Conservation (phyloP, 2,113 vertebrate genomes). For the Apeltes quadracus region DNA sequence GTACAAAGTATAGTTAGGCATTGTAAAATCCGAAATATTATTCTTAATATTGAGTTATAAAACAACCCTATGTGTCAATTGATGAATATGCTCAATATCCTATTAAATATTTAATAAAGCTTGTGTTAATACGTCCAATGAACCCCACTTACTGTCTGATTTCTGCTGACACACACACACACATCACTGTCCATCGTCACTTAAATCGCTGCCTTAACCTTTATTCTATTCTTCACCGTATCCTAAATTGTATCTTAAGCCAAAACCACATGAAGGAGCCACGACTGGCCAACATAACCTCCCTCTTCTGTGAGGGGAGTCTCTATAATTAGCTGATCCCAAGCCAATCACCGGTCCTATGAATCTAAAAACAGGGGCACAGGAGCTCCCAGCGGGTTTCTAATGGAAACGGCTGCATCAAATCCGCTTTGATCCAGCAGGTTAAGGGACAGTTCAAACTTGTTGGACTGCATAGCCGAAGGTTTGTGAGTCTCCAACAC, state of each 20-base stretch:
- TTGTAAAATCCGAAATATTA: constrained; percentile 11
- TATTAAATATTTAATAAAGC: constrained; percentile 7
- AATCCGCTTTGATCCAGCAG: constrained; percentile 17
- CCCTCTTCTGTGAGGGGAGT: constrained; percentile 2
- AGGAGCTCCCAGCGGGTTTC: constrained; percentile 34
- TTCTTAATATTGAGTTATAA: constrained; percentile 14
- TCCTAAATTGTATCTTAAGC: constrained; percentile 11
- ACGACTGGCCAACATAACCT: constrained; percentile 24
- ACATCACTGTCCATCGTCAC: neutral
- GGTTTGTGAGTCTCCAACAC: neutral
- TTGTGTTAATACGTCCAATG: constrained; percentile 45
- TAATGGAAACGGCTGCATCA: constrained; percentile 30
- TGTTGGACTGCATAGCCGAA: constrained; percentile 8
- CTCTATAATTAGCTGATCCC: constrained; percentile 35
- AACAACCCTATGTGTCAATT: constrained; percentile 8
- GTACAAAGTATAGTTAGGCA: constrained; percentile 17
- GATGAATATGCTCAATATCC: constrained; percentile 2
- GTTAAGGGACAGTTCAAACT: constrained; percentile 20
- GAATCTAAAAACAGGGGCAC: constrained; percentile 46
- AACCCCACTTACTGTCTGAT: constrained; percentile 24
- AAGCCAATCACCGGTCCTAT: constrained; percentile 45
- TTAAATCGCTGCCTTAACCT: constrained; percentile 11
- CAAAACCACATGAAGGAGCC: constrained; percentile 17
- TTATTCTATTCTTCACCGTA: constrained; percentile 15
- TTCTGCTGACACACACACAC: constrained; percentile 17